Percentiles rank a stretch among this genome's conserved stretches.
phyloP scores from a whole-genome alignment of 2,113 vertebrate species.

The Malurus cyaneus region DNA sequence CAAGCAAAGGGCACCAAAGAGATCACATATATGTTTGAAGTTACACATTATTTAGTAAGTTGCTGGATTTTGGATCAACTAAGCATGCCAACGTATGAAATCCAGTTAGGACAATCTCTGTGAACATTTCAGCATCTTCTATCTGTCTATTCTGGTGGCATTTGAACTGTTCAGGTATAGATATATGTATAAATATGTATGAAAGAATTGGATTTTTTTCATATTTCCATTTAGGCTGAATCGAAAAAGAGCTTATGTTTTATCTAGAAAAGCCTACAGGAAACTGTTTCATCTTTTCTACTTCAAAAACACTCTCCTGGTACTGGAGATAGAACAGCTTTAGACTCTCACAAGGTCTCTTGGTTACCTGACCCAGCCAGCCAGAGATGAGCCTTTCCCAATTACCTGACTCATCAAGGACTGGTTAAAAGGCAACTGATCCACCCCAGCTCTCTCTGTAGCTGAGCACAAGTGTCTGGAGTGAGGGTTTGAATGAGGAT shows the following conservation, averaged over 20 bases:
- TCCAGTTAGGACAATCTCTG: not conserved
- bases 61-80: not conserved
- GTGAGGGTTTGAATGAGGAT: not conserved
- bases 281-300: not conserved
- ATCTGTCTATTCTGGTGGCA: not conserved
- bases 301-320: not conserved
- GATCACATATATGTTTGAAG: not conserved
- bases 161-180: not conserved
- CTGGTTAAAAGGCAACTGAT: not conserved
- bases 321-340: not conserved
- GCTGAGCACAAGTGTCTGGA: not conserved
- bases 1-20: not conserved
- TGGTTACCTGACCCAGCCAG: not conserved
- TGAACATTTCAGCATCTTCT: not conserved
- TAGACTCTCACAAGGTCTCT: not conserved
- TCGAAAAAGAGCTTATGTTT: not conserved
- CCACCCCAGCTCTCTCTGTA: not conserved
- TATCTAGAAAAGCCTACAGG: not conserved
- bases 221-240: not conserved
- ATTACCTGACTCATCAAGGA: not conserved
- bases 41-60: not conserved
- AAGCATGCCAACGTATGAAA: not conserved
- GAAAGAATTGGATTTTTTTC: not conserved
- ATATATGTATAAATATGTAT: not conserved
- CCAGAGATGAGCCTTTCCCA: not conserved